Base-by-base conservation (phyloP, 2,888 invertebrate species). In the Hoplodrina blanda region DNA sequence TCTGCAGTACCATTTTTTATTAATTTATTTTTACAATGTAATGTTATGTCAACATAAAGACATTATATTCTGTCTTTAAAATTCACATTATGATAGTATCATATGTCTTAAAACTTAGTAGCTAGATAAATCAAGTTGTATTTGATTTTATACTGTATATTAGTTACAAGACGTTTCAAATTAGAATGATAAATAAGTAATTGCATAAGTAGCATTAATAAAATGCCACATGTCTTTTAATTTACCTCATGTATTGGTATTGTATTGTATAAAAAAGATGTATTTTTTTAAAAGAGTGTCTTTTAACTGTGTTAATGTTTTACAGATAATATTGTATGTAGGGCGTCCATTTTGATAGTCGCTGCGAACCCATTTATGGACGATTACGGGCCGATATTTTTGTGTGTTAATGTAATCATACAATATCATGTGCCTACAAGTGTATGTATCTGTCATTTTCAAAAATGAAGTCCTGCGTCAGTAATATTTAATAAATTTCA, bases 111-210 rank as follows among this genome's bases (percentile, higher is more conserved):
- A 13, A 52, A 52, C 5, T 46, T 80, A 33, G 46, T 65, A 54
- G 61, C 15, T 80, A 76, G 41, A n/a, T 61, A 62, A 80, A 80
- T 76, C 50, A 80, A 75, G 69, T 68, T 76, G 59, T 76, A 80
- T 62, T 76, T 75, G 62, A 69, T 76, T 60, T 60, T 53, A n/a
- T 54, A 49, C 60, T 52, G 17, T 62, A n/a, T 52, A 59, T 37
- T 53, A 49, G 25, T 65, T 25, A 52, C 7, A 53, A 46, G 57
- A 56, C 3, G 13, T 49, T 52, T 53, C 33, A 46, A 60, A 44
- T 4, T 70, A 50, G 4, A 76, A 53, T 44, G 17, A 50, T 56
- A 50, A 50, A 8, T 20, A 67, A 20, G 67, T 0, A 33, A 56
- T 56, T 50, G 11, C 30, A n/a, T 56, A 50, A 50, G 7, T 55